Conservation (phyloP, 2,888 invertebrate species). For the Ametastegia equiseti region DNA sequence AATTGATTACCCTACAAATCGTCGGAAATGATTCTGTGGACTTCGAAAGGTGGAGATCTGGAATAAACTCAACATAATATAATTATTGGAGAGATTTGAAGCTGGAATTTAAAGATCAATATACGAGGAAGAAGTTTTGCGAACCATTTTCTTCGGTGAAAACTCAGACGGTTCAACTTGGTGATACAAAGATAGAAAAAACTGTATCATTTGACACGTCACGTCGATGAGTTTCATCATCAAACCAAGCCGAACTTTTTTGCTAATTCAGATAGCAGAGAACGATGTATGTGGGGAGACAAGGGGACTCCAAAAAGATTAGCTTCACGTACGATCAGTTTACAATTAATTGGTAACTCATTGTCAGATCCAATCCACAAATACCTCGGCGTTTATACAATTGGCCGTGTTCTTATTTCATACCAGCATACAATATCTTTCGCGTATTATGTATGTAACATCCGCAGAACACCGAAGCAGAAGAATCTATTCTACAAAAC, state of each 20-base stretch:
- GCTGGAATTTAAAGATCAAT: no score
- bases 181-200: neutral
- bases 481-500: neutral
- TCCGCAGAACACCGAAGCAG: neutral
- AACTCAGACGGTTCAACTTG: neutral
- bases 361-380: neutral
- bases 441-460: neutral
- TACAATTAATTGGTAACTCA: slow-evolving; percentile 9
- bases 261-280: neutral
- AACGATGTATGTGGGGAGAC: neutral
- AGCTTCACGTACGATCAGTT: neutral
- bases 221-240: neutral
- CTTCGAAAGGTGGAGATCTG: no score
- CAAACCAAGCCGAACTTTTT: neutral
- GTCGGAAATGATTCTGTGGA: no score
- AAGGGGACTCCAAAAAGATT: neutral
- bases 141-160: no score
- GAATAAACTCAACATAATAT: no score
- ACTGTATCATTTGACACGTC: neutral
- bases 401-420: neutral
- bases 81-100: no score
- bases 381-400: neutral
- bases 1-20: no score
- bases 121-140: no score
- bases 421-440: neutral